These are phyloP conservation scores for Iphiclides podalirius DNA, from an alignment of 2,888 invertebrate genomes.

Conservation along the genomic window DNA sequence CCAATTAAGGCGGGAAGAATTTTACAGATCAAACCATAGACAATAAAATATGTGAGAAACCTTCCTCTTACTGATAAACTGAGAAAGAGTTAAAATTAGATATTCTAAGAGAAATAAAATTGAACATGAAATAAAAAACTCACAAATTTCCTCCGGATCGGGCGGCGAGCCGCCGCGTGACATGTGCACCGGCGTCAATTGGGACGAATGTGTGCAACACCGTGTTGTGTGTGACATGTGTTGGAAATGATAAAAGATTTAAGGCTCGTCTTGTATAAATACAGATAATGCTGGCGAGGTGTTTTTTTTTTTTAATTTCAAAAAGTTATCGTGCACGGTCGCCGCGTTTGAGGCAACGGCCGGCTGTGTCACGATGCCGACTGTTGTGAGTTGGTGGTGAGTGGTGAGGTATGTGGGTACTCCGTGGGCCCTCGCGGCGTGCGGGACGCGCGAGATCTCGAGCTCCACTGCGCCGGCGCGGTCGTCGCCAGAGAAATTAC, in stretches of 20 bases:
- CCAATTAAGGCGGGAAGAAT: constrained; percentile 10
- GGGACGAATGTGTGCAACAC: constrained; percentile 17
- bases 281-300: not conserved
- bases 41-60: too few species aligned
- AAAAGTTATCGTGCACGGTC: not conserved
- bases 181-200: constrained; percentile 20
- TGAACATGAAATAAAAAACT: constrained; percentile 8
- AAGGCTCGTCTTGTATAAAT: constrained; percentile 1
- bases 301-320: not conserved
- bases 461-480: constrained; percentile 56
- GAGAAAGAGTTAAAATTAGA: too few species aligned
- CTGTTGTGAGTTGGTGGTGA: constrained; percentile 23
- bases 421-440: too few species aligned
- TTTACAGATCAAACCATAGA: not conserved
- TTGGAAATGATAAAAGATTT: constrained; percentile 7
- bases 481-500: constrained; percentile 58
- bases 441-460: constrained; percentile 64
- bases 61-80: too few species aligned
- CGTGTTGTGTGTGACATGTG: constrained; percentile 30
- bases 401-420: too few species aligned
- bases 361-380: constrained; percentile 28
- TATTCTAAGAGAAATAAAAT: too few species aligned
- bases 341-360: too few species aligned
- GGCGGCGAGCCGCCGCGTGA: constrained; percentile 20
- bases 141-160: constrained; percentile 14